phyloP scores from a whole-genome alignment of 2,113 vertebrate species.

The Sander lucioperca region DNA sequence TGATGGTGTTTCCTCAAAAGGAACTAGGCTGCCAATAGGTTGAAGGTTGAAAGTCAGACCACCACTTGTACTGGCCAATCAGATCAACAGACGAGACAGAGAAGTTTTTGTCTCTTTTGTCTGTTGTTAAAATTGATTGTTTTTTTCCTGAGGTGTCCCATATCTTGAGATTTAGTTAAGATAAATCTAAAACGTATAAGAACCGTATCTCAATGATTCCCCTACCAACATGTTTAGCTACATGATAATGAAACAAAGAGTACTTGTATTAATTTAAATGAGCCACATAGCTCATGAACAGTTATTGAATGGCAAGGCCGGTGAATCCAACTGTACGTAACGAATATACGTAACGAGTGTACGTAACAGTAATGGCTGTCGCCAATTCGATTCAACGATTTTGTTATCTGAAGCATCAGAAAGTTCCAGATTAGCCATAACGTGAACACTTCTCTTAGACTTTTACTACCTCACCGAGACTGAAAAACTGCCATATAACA shows the following conservation, averaged over 20 bases:
- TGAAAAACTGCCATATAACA: neutral
- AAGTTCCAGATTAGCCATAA: neutral
- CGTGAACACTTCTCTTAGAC: neutral
- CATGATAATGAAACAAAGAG: neutral
- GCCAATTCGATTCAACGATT: neutral
- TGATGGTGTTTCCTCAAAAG: conserved; percentile 8
- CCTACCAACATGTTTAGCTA: neutral
- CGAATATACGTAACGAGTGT: neutral
- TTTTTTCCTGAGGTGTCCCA: neutral
- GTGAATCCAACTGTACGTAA: neutral
- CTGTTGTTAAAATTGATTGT: neutral
- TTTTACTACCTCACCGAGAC: neutral
- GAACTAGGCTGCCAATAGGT: conserved; percentile 59
- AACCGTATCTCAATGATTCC: accelerated
- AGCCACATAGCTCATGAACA: neutral
- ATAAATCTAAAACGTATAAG: neutral
- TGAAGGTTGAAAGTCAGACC: conserved; percentile 82
- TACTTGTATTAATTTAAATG: neutral
- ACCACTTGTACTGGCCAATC: conserved; percentile 79
- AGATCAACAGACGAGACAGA: conserved; percentile 53
- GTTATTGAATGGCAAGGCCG: neutral
- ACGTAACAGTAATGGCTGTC: neutral
- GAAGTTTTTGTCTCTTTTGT: conserved; percentile 46
- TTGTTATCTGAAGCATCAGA: no score
- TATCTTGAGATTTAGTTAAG: neutral